Evolutionary conservation across 2,888 invertebrate species (phyloP).

Genomic region (Molorchus minor): DNA sequence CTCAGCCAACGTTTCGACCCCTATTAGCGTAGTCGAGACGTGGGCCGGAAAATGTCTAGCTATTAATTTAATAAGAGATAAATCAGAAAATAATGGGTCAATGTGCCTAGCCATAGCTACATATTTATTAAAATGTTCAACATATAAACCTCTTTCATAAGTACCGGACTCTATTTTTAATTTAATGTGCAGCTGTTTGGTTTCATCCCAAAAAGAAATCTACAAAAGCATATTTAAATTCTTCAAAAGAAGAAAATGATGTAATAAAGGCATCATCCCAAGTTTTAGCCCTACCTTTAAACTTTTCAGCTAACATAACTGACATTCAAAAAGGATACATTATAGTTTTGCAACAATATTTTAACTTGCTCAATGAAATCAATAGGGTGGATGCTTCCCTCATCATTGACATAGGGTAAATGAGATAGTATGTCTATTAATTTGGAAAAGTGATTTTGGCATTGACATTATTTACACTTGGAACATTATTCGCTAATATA

Average conservation of each 20-base stretch:
- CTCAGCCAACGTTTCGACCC: conserved; percentile 1
- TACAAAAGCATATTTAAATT: conserved; percentile 5
- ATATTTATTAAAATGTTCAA: neutral
- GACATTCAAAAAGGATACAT: neutral
- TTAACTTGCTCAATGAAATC: neutral
- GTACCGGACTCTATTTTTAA: neutral
- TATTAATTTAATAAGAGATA: neutral
- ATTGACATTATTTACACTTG: neutral
- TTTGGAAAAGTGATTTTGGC: neutral
- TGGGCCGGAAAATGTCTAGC: neutral
- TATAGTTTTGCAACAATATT: neutral
- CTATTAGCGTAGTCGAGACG: neutral
- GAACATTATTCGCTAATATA: neutral
- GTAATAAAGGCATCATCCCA: neutral
- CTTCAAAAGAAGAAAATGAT: neutral
- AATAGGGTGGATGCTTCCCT: neutral
- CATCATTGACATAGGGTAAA: neutral
- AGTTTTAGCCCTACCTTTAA: neutral
- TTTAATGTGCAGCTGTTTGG: neutral
- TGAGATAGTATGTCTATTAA: neutral
- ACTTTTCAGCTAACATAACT: neutral
- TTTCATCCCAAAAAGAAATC: neutral
- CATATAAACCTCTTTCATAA: neutral
- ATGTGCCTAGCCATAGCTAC: conserved; percentile 2
- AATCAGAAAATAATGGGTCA: neutral